These are phyloP conservation scores for Cacoxenus indagator DNA, from an alignment of 2,888 invertebrate genomes.

Conservation along the genomic window DNA sequence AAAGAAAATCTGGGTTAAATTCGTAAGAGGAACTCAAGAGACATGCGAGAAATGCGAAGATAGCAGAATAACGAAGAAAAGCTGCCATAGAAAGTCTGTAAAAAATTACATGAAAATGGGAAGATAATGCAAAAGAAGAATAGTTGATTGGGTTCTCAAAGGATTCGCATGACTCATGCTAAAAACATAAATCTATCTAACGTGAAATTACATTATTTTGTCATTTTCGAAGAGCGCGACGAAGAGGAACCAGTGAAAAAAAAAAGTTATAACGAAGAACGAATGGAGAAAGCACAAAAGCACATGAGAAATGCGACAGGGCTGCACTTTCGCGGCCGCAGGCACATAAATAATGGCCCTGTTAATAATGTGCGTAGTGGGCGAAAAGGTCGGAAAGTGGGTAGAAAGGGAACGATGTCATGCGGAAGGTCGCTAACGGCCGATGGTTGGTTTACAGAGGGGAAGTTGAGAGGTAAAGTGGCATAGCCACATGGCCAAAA, in stretches of 20 bases:
- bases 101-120: no score
- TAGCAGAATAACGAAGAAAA: no score
- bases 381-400: neutral
- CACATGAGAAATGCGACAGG: constrained; percentile 23
- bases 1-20: no score
- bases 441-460: no score
- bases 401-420: no score
- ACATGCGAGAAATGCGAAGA: no score
- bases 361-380: constrained; percentile 44
- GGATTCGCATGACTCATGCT: constrained; percentile 34
- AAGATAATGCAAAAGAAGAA: neutral
- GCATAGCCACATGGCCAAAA: neutral
- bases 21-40: no score
- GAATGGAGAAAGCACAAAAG: neutral
- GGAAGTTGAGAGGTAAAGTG: neutral
- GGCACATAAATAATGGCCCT: constrained; percentile 60
- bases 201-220: constrained; percentile 60
- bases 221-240: constrained; percentile 42
- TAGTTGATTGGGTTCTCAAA: constrained; percentile 30
- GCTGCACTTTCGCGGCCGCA: constrained; percentile 54
- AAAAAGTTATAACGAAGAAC: neutral
- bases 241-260: constrained; percentile 1
- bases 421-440: neutral
- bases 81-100: no score
- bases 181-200: constrained; percentile 27